Evolutionary conservation across 2,113 vertebrate genomes (phyloP).

Genomic region (Orientallactaga bullata): DNA sequence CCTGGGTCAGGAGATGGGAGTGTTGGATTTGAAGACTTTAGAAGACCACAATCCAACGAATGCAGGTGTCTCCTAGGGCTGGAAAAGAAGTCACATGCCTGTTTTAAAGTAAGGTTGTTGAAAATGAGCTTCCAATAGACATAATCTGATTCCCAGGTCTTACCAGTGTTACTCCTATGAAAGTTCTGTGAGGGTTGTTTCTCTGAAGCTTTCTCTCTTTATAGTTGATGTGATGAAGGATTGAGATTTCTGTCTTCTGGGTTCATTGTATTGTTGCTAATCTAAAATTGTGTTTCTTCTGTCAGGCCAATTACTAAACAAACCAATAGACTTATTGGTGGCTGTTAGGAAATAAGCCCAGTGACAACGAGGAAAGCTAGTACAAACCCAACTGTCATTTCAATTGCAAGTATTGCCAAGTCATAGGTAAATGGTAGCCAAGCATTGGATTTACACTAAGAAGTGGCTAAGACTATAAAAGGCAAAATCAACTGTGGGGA

Average conservation of each 20-base stretch:
- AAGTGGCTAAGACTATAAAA: neutral
- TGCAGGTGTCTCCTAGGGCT: neutral
- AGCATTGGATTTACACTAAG: constrained; percentile 35
- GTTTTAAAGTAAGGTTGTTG: neutral
- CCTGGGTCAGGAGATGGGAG: neutral
- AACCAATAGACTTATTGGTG: neutral
- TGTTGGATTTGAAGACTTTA: neutral
- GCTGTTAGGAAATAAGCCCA: constrained; percentile 15
- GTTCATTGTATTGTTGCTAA: neutral
- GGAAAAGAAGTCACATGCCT: neutral
- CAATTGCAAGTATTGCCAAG: neutral
- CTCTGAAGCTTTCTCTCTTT: neutral
- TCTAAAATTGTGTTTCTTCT: neutral
- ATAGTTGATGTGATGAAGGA: neutral
- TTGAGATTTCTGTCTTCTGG: constrained; percentile 41
- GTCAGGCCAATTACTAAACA: constrained; percentile 32
- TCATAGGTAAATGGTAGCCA: neutral
- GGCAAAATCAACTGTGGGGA: neutral
- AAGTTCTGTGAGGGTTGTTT: neutral
- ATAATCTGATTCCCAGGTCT: neutral
- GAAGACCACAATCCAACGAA: neutral
- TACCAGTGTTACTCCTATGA: neutral
- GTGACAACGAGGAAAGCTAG: constrained; percentile 11
- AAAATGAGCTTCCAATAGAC: neutral
- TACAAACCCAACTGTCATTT: neutral